Percentiles rank a stretch among this genome's conserved stretches.
These are phyloP conservation scores for Ganaspis sp. DNA, from an alignment of 1,140 invertebrate species.

Conservation along the genomic window DNA sequence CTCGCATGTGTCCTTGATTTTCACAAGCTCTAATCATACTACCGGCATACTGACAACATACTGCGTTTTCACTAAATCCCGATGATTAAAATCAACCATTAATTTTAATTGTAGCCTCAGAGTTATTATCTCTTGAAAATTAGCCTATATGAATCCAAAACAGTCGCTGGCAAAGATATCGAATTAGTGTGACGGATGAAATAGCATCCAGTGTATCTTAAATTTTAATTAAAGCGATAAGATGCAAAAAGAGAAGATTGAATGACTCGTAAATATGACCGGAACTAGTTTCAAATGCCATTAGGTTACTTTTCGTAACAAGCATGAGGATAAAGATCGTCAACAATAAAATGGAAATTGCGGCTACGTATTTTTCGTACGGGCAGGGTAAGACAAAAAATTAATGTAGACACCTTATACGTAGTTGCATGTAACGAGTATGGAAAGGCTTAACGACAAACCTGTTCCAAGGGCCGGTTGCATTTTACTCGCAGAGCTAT, in stretches of 20 bases:
- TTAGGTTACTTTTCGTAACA: conserved; percentile 12
- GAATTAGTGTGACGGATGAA: background rate
- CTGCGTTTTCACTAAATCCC: too few species aligned
- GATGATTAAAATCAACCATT: too few species aligned
- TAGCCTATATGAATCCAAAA: too few species aligned
- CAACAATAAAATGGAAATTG: conserved; percentile 29
- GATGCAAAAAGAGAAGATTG: background rate
- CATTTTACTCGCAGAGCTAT: conserved; percentile 44
- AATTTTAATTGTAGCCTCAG: too few species aligned
- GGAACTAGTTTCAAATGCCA: background rate
- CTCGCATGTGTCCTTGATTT: too few species aligned
- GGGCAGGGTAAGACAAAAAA: conserved; percentile 42
- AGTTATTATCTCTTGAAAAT: too few species aligned
- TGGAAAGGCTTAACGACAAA: conserved; percentile 48
- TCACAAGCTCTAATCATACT: too few species aligned
- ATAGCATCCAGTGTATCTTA: background rate
- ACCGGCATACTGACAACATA: too few species aligned
- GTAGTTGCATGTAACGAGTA: conserved; percentile 31
- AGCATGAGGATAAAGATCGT: conserved; percentile 1
- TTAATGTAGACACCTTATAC: conserved; percentile 47
- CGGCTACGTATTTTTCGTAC: background rate
- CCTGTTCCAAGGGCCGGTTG: conserved; percentile 49
- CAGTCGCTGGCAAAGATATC: too few species aligned
- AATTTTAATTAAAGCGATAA: background rate
- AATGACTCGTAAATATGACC: conserved; percentile 25